A percentile compares a stretch with the other conserved stretches of the same genome.
Conservation (phyloP, 1,140 invertebrate genomes). For the Pseudomyrmex dendroicus region DNA sequence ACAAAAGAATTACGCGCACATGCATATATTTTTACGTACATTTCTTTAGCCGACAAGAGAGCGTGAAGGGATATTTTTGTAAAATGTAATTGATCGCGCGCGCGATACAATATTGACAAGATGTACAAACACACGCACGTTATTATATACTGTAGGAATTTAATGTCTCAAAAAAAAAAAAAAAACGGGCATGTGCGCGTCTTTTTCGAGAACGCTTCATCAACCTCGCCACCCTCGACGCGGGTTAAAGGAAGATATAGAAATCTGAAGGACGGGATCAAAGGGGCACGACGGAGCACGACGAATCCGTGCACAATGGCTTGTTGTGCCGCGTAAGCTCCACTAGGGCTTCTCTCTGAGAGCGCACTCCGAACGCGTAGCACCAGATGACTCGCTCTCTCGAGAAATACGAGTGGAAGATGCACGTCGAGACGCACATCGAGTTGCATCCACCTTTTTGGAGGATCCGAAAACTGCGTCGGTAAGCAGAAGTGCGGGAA, state of each 20-base stretch:
- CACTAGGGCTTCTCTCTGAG: slow-evolving; percentile 35
- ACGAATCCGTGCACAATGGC: slow-evolving; percentile 31
- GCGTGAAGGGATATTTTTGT: neutral
- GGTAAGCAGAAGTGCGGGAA: slow-evolving; percentile 34
- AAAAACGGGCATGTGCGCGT: neutral
- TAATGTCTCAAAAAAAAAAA: neutral
- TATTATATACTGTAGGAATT: neutral
- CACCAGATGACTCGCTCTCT: slow-evolving; percentile 43
- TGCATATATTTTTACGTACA: neutral
- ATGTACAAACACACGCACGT: neutral
- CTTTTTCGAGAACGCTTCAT: slow-evolving; percentile 14
- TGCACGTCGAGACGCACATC: slow-evolving; percentile 34
- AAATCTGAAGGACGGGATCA: slow-evolving; percentile 39
- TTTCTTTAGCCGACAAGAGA: neutral
- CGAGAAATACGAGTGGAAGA: slow-evolving; percentile 10
- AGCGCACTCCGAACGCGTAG: slow-evolving; percentile 36
- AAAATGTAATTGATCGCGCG: neutral
- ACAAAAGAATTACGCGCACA: neutral
- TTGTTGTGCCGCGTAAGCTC: slow-evolving; percentile 42
- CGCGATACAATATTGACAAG: too few relatives aligned
- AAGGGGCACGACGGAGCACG: slow-evolving; percentile 13
- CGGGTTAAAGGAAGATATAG: neutral
- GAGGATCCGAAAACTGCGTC: slow-evolving; percentile 34
- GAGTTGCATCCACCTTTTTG: neutral
- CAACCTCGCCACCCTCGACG: neutral